phyloP scores from a whole-genome alignment of 2,113 vertebrate genomes.

The Peromyscus leucopus region DNA sequence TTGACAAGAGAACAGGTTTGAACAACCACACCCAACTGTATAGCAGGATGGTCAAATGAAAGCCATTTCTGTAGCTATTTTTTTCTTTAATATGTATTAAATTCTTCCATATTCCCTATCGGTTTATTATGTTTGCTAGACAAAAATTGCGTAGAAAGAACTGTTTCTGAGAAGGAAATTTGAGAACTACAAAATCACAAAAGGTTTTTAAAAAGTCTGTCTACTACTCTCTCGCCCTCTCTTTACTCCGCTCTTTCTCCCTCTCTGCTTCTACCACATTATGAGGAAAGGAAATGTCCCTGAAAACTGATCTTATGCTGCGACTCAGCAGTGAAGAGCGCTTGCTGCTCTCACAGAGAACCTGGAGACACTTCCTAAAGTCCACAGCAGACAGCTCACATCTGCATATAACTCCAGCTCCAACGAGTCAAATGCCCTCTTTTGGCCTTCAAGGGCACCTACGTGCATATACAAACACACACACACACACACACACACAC shows the following conservation, averaged over 20 bases:
- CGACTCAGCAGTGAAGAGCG: neutral
- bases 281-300: neutral
- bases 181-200: neutral
- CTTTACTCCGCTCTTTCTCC: rapidly evolving
- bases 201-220: neutral
- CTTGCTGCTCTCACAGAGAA: neutral
- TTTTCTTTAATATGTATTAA: neutral
- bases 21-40: neutral
- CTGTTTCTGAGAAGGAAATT: conserved; percentile 4
- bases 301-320: neutral
- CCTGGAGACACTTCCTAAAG: neutral
- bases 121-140: neutral
- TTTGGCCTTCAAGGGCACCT: neutral
- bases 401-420: neutral
- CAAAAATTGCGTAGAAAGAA: neutral
- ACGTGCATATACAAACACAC: neutral
- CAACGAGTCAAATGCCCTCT: neutral
- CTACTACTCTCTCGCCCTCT: neutral
- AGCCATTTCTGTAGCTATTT: neutral
- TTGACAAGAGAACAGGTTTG: neutral
- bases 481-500: neutral
- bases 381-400: neutral
- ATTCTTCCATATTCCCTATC: neutral
- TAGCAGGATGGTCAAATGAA: neutral
- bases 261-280: neutral